Base-by-base conservation (phyloP, 92 coral and sea anemone species). In the Epizoanthus stellaris region DNA sequence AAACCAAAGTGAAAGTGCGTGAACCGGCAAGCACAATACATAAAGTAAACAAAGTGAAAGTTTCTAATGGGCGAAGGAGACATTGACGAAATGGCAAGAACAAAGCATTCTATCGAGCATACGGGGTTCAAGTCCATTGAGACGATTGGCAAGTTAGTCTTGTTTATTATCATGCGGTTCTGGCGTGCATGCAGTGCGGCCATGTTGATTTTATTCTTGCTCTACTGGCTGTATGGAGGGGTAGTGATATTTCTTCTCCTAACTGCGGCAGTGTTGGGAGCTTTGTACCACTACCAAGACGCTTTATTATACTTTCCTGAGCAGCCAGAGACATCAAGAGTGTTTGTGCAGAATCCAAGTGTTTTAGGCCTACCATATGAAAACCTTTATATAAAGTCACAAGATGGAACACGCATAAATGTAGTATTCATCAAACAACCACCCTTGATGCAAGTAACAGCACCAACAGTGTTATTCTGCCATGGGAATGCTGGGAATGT, bases 401-500 rank as follows among this genome's bases (percentile, higher is more conserved):
- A 95, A 87, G 99, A 96, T 85, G 99, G 99, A 17, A 89, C 93
- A 5, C 77, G 90, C 65, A 94, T 96, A 58, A 96, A 96, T 75
- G 99, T 92, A 13, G 88, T 96, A 61, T 90, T 96, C 71, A 93
- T 96, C 43, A 96, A 96, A 89, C 99, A 96, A 57, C 87, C 94
- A 1, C 90, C 95, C 2, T 85, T 88, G 76, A 85, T 93, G 85
- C 95, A 92, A 76, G 88, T 92, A 42, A 85, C 90, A 39, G 98
- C 94, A 68, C 98, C 99, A 6, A 96, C 98, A 0, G 75, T 96
- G 39, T 74, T 96, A 62, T 92, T 94, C 85, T 94, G 93, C 25
- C 99, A 96, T 82, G 99, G 99, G 1, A 96, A 96, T 88, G 99
- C 99, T 8, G 99, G 99, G 1, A 96, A 94, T 85, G 85, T 96